Conservation (phyloP, 1,140 invertebrate species). For the Sinonovacula constricta region DNA sequence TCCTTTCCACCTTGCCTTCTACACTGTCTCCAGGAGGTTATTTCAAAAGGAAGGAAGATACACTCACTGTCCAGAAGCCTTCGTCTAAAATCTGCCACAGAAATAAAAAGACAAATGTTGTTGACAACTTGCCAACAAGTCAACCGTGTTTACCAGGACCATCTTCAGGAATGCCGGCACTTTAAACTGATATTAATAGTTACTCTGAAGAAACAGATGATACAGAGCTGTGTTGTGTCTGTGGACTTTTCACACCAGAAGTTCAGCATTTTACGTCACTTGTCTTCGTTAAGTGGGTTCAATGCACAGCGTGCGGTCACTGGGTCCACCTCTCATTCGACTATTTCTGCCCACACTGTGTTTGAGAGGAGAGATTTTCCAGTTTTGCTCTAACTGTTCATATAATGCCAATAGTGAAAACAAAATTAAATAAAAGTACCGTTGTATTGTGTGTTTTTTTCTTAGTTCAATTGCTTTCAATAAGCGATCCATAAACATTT, state of each 20-base stretch:
- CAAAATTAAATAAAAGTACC: too few relatives aligned
- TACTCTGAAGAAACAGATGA: neutral
- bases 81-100: constrained; percentile 5
- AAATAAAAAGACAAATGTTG: too few relatives aligned
- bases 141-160: too few relatives aligned
- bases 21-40: neutral
- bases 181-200: neutral
- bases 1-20: neutral
- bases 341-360: too few relatives aligned
- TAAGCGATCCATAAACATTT: too few relatives aligned
- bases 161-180: neutral
- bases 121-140: too few relatives aligned
- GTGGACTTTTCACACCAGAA: constrained; percentile 11
- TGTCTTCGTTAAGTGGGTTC: neutral
- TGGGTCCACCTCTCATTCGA: constrained; percentile 4
- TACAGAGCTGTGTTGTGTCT: constrained; percentile 12
- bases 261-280: constrained; percentile 2
- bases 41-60: neutral
- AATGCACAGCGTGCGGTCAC: constrained; percentile 6
- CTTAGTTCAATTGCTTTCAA: too few relatives aligned
- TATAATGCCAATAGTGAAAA: too few relatives aligned
- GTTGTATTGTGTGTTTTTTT: too few relatives aligned
- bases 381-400: too few relatives aligned
- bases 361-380: too few relatives aligned
- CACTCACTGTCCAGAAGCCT: neutral